phyloP scores from a whole-genome alignment of 2,888 invertebrate species.

The Lasius fuliginosus region DNA sequence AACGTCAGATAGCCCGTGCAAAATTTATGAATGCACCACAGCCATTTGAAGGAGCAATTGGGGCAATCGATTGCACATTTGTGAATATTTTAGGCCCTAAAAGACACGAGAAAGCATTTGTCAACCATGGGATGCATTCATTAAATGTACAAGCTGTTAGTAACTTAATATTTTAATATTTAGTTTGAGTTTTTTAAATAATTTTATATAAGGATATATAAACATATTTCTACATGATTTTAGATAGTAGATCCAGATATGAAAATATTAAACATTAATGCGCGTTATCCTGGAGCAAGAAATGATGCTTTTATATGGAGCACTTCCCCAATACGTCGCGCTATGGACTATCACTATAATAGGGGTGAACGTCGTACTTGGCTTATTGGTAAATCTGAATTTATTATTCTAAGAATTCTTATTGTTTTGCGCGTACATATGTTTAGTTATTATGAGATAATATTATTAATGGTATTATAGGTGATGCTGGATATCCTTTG shows the following conservation, averaged over 20 bases:
- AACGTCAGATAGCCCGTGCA: conserved; percentile 35
- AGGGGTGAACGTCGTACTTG: conserved; percentile 50
- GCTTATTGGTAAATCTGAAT: conserved; percentile 44
- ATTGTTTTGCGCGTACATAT: neutral
- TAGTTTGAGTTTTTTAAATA: neutral
- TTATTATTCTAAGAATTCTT: neutral
- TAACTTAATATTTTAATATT: conserved; percentile 17
- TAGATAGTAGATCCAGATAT: conserved; percentile 60
- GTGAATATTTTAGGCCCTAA: conserved; percentile 36
- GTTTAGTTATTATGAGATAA: neutral
- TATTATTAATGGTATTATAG: conserved; percentile 6
- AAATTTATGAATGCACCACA: conserved; percentile 49
- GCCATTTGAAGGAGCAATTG: conserved; percentile 57
- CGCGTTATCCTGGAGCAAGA: conserved; percentile 57
- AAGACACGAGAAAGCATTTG: conserved; percentile 51
- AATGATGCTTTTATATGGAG: conserved; percentile 59
- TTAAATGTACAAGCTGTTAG: conserved; percentile 56
- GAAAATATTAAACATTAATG: conserved; percentile 60
- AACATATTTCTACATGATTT: neutral
- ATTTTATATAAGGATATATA: neutral
- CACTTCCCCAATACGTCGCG: conserved; percentile 40
- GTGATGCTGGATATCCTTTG: neutral
- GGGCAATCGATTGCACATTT: conserved; percentile 53
- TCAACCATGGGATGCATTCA: conserved; percentile 41
- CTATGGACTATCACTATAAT: conserved; percentile 27